These are phyloP conservation scores for Seira sanloemensis DNA, from an alignment of 2,888 invertebrate genomes.

Conservation along the genomic window DNA sequence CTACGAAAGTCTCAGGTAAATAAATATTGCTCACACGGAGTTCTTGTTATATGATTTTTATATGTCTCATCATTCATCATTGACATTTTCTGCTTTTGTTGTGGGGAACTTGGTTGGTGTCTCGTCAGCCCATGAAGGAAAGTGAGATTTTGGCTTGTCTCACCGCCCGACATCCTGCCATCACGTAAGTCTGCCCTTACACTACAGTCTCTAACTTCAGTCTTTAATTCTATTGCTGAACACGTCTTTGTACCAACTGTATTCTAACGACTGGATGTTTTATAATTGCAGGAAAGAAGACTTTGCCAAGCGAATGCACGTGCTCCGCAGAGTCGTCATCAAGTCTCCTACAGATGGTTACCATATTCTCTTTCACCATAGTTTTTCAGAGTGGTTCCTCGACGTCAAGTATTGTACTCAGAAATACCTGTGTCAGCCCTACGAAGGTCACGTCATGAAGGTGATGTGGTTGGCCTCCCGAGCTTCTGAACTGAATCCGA, in stretches of 20 bases:
- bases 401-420: conserved; percentile 99
- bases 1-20: conserved; percentile 86
- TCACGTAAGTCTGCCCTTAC: conserved; percentile 79
- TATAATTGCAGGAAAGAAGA: conserved; percentile 79
- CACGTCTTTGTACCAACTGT: too few species aligned
- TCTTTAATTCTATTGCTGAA: too few species aligned
- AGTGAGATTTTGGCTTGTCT: conserved; percentile 88
- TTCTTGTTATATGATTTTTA: too few species aligned
- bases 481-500: conserved; percentile 76
- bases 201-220: too few species aligned
- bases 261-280: neutral
- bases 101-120: too few species aligned
- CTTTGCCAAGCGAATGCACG: conserved; percentile 85
- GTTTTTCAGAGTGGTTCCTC: conserved; percentile 94
- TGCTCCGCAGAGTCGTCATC: conserved; percentile 83
- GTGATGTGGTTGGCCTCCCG: conserved; percentile 84
- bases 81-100: too few species aligned
- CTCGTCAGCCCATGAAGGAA: conserved; percentile 89
- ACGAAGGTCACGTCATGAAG: conserved; percentile 91
- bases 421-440: conserved; percentile 91
- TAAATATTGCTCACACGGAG: too few species aligned
- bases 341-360: conserved; percentile 74
- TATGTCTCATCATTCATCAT: too few species aligned
- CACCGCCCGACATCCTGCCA: conserved; percentile 85
- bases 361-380: conserved; percentile 91